phyloP scores from a whole-genome alignment of 2,797 vertebrate species.

The Fringilla coelebs region DNA sequence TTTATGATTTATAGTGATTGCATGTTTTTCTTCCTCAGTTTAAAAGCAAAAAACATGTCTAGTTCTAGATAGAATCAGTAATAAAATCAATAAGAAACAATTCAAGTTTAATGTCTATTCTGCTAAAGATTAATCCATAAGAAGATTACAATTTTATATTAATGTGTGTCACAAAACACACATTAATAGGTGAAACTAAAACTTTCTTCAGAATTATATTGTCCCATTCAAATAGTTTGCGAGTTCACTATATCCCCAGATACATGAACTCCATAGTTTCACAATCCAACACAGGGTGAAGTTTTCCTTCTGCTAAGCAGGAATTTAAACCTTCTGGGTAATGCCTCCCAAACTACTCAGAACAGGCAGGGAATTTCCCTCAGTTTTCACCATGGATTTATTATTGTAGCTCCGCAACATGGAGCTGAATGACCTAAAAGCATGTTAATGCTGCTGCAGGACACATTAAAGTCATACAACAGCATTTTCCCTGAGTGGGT shows the following conservation, averaged over 20 bases:
- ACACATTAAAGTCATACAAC: conserved; percentile 8
- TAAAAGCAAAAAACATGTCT: neutral
- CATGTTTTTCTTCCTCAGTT: neutral
- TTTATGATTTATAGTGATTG: neutral
- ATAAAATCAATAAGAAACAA: neutral
- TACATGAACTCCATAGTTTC: accelerated
- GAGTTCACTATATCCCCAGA: neutral
- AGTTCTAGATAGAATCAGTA: neutral
- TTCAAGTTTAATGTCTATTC: neutral
- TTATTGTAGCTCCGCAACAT: neutral
- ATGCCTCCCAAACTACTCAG: neutral
- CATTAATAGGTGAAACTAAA: neutral
- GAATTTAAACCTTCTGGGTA: neutral
- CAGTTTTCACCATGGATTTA: neutral
- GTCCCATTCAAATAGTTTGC: accelerated
- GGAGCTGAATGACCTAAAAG: conserved; percentile 9
- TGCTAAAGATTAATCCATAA: neutral
- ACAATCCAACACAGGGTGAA: neutral
- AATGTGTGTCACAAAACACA: neutral
- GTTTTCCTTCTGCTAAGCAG: neutral
- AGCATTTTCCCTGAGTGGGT: conserved; percentile 52
- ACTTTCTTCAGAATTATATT: neutral
- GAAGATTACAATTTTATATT: neutral
- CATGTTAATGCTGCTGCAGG: conserved; percentile 29
- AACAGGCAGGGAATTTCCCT: neutral